Evolutionary conservation across 1,140 invertebrate species (phyloP).

Genomic region (Euura lappo): DNA sequence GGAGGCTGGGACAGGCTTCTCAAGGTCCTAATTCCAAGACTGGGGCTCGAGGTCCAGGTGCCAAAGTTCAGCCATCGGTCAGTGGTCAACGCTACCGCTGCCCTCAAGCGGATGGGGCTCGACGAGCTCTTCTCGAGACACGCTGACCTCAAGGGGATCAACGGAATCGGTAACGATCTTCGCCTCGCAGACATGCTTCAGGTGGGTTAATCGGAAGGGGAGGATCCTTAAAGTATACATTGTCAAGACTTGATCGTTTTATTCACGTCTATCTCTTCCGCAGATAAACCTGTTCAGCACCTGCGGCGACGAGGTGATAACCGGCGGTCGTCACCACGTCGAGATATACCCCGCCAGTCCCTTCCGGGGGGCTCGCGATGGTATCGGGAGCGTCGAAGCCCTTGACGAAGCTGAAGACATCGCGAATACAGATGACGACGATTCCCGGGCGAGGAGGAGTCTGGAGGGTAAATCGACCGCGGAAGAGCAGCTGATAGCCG

Average conservation of each 20-base stretch:
- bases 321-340: constrained; percentile 74
- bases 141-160: constrained; percentile 81
- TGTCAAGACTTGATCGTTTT: neutral
- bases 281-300: constrained; percentile 76
- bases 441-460: constrained; percentile 8
- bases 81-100: constrained; percentile 77
- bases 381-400: neutral
- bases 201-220: constrained; percentile 50
- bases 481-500: constrained; percentile 9
- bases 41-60: constrained; percentile 79
- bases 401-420: constrained; percentile 25
- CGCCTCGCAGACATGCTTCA: constrained; percentile 82
- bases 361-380: constrained; percentile 45
- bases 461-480: constrained; percentile 41
- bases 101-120: constrained; percentile 79
- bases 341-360: constrained; percentile 79
- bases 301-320: constrained; percentile 74
- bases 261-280: constrained; percentile 18
- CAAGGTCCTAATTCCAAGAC: constrained; percentile 72
- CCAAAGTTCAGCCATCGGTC: constrained; percentile 84
- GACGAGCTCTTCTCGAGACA: constrained; percentile 76
- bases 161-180: constrained; percentile 75
- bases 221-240: neutral
- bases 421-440: constrained; percentile 26
- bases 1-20: constrained; percentile 77